These are phyloP conservation scores for Drosophila dives DNA, from an alignment of 2,888 invertebrate genomes.

Conservation along the genomic window DNA sequence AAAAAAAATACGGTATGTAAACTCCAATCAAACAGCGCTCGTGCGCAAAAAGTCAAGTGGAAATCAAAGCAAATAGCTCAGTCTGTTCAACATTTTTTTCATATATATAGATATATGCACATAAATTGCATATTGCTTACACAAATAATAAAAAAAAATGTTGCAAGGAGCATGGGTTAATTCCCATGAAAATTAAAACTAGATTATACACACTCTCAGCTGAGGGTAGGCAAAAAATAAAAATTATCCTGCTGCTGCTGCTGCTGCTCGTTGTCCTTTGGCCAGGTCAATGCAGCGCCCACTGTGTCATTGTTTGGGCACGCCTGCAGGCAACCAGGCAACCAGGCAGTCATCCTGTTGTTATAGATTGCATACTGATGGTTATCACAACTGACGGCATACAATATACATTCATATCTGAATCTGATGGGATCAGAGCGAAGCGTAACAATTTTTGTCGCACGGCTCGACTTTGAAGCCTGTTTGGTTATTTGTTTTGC, in stretches of 20 bases:
- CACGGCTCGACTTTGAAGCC: constrained; percentile 72
- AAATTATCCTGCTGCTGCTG: constrained; percentile 2
- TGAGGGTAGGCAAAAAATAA: constrained; percentile 2
- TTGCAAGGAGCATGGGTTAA: constrained; percentile 62
- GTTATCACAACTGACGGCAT: constrained; percentile 48
- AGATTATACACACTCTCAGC: constrained; percentile 69
- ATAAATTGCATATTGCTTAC: constrained; percentile 73
- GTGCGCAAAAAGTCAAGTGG: constrained; percentile 67
- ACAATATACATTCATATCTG: constrained; percentile 33
- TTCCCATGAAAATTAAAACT: constrained; percentile 80
- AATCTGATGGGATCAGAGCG: constrained; percentile 60
- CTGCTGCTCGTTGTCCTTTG: constrained; percentile 14
- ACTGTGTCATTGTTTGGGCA: constrained; percentile 81
- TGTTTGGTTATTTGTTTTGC: constrained; percentile 61
- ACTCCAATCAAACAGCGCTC: constrained; percentile 44
- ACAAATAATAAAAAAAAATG: constrained; percentile 29
- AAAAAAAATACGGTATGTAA: constrained; percentile 44
- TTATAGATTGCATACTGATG: constrained; percentile 72
- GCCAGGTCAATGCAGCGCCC: constrained; percentile 71
- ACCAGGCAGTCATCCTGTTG: constrained; percentile 43
- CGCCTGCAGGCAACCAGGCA: constrained; percentile 53
- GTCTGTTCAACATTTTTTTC: constrained; percentile 43
- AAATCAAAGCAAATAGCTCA: constrained; percentile 76
- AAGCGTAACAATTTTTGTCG: constrained; percentile 71
- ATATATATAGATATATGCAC: constrained; percentile 44